Evolutionary conservation across 2,113 vertebrate genomes (phyloP), one percentile per base, ranked within the genome.

Genomic region (Istiophorus platypterus): DNA sequence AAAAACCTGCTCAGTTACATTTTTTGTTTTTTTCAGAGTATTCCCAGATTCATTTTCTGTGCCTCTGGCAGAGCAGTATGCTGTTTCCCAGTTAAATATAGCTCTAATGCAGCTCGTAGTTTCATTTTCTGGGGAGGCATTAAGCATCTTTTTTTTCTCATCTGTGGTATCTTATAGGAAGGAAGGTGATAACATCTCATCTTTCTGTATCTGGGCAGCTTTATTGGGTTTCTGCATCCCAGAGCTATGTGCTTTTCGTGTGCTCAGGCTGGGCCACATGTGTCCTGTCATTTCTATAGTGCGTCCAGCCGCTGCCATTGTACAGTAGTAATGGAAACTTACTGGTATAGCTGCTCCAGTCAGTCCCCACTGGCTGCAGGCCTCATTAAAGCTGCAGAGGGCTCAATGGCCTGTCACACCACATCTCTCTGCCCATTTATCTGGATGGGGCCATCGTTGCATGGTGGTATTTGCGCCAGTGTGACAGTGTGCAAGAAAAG

Each of bases 401-500:
- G 71, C 88, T 89, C 79, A 84, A 15, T 41, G 75, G 81, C 47
- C 31, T 51, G 92, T 91, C 93, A 82, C 78, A 42, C 5, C 47
- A 66, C 85, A 89, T 91, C 85, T 83, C 80, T 75, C 75, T 79
- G 66, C 78, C 89, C 69, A 14, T 93, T 92, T 89, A 83, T 91
- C 88, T 90, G 51, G 59, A 39, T 77, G 68, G 57, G 85, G 82
- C 90, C 80, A 34, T 62, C 78, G 76, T 59, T 69, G 80, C 71
- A 31, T 66, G 62, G 42, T 15, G 67, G 73, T 72, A 67, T 82
- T 76, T 56, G 42, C 2, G 45, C 10, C 10, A 10, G 62, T 72
- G 72, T 82, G 63, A 77, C 57, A 34, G 75, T 66, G 66, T 69
- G 74, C 34, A 61, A 59, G 66, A 39, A 39, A 26, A 68, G 27